Conservation (phyloP, 2,797 vertebrate genomes). For the Euthynnus affinis region DNA sequence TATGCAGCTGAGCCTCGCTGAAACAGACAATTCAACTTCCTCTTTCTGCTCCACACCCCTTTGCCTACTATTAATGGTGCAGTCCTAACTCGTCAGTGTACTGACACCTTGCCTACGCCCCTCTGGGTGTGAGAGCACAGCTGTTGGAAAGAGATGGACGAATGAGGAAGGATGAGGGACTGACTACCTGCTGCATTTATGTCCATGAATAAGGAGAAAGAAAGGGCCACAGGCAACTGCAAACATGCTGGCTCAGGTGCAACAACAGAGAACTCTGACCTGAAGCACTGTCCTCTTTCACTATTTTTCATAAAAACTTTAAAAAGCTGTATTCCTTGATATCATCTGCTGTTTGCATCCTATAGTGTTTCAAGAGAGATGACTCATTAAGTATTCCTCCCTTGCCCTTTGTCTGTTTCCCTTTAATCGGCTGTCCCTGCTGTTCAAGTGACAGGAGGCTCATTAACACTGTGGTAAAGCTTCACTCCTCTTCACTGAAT, state of each 20-base stretch:
- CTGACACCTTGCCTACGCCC: slow-evolving; percentile 58
- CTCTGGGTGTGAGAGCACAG: slow-evolving; percentile 51
- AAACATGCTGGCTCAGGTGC: neutral
- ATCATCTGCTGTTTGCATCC: neutral
- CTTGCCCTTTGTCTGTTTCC: slow-evolving; percentile 47
- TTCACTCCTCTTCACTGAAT: slow-evolving; percentile 43
- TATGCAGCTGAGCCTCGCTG: slow-evolving; percentile 50
- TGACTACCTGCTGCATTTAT: slow-evolving; percentile 14
- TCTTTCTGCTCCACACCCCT: slow-evolving; percentile 28
- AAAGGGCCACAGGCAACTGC: slow-evolving; percentile 2
- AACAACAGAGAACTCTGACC: slow-evolving; percentile 14
- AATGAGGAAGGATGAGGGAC: slow-evolving; percentile 26
- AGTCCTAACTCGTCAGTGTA: slow-evolving; percentile 51
- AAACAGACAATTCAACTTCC: neutral
- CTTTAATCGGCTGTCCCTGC: slow-evolving; percentile 47
- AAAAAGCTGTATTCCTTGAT: neutral
- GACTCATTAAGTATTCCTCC: slow-evolving; percentile 60
- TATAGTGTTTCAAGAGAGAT: slow-evolving; percentile 24
- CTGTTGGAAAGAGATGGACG: slow-evolving; percentile 33
- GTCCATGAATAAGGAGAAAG: slow-evolving; percentile 8
- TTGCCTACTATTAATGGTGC: slow-evolving; percentile 55
- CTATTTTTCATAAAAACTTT: neutral
- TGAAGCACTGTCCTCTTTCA: slow-evolving; percentile 14
- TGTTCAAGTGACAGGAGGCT: slow-evolving; percentile 60
- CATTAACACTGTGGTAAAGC: slow-evolving; percentile 53